These are phyloP conservation scores for Seriola dumerili DNA, from an alignment of 2,113 vertebrate genomes.

Conservation along the genomic window DNA sequence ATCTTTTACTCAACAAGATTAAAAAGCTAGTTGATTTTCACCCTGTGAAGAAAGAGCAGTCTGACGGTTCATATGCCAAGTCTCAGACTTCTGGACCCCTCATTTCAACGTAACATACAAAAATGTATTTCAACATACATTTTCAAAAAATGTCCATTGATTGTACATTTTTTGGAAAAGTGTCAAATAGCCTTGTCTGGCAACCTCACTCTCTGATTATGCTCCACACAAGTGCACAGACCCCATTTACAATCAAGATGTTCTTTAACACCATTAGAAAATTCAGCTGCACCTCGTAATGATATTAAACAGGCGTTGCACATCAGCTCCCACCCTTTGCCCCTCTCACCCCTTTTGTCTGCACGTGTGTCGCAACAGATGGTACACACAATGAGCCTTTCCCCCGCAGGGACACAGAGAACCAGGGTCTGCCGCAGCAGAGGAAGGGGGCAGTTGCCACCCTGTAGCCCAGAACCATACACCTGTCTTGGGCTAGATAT, in stretches of 20 bases:
- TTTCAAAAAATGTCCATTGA: no score
- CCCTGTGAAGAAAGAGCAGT: no score
- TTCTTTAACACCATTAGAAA: constrained; percentile 69
- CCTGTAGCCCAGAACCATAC: constrained; percentile 66
- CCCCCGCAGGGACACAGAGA: constrained; percentile 60
- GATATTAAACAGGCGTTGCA: constrained; percentile 72
- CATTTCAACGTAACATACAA: no score
- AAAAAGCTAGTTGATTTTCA: neutral
- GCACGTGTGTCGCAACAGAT: constrained; percentile 72
- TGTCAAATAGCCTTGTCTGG: neutral
- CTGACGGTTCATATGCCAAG: neutral
- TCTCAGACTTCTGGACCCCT: no score
- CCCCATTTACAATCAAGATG: constrained; percentile 65
- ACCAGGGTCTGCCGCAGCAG: constrained; percentile 37
- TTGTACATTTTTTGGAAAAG: neutral
- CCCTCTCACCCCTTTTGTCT: constrained; percentile 59
- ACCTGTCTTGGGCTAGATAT: constrained; percentile 67
- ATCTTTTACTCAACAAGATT: neutral
- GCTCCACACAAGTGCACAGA: constrained; percentile 31
- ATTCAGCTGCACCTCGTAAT: constrained; percentile 72
- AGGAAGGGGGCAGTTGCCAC: constrained; percentile 57
- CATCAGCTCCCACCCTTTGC: constrained; percentile 50
- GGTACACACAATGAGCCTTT: constrained; percentile 71
- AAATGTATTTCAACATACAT: no score
- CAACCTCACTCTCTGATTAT: constrained; percentile 34